Evolutionary conservation across 1,140 invertebrate genomes (phyloP), one percentile per base, ranked within the genome.

Genomic region (Cherax destructor): DNA sequence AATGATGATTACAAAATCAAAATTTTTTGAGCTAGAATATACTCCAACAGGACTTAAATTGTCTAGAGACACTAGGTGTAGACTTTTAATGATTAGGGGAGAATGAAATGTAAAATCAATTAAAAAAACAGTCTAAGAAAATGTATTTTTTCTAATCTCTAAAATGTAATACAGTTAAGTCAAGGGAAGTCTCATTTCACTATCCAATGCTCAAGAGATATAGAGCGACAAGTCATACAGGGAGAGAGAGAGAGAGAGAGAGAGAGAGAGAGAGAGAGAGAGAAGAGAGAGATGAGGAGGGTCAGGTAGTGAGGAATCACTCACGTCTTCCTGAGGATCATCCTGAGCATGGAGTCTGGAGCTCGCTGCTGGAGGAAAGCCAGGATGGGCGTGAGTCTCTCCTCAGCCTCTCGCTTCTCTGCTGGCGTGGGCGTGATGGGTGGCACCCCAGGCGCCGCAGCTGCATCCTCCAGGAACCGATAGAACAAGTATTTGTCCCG

Each of bases 401-500:
- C 96, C 94, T 97, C 96, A 74, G 96, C 96, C 91, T 96, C 95
- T 69, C 95, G 95, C 96, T 93, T 96, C 96, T 61, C 95, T 91
- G 9, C 95, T 94, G 52, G 96, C 96, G 91, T 95, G 91, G 83
- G 94, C 61, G 81, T 87, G 16, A 93, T 83, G 89, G 50, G 84
- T 83, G 92, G 87, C 84, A 92, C 83, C 91, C 74, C 74, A 78
- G 79, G 87, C 59, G 94, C 52, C 95, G 95, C 87, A 96, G 95
- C 96, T 21, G 92, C 93, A 94, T 97, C 97, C 93, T 97, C 95
- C 93, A 96, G 96, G 94, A 98, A 98, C 74, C 97, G 96, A 94
- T 98, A 98, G 92, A 97, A 96, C 92, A 97, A 95, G 94, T 97
- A 97, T 95, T 97, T 97, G 95, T 98, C 97, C 94, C 97, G 96